A percentile compares a stretch with the other conserved stretches of the same genome.
Conservation (phyloP, 2,113 vertebrate species). For the Melanerpes aurifrons region DNA sequence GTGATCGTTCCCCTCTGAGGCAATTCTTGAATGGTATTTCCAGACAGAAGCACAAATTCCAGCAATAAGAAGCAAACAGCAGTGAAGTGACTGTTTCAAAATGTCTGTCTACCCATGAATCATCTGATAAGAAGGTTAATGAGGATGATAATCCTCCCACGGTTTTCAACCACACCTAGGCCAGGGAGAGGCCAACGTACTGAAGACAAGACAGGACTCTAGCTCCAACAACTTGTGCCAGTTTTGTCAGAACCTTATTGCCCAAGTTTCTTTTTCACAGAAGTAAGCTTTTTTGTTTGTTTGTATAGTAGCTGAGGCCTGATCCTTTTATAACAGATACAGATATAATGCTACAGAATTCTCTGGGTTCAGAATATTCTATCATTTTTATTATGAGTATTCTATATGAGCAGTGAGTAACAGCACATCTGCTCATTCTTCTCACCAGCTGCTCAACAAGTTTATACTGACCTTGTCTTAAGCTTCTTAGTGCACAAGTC, state of each 20-base stretch:
- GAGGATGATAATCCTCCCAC: not conserved
- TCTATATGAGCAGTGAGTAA: not conserved
- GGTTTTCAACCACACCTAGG: not conserved
- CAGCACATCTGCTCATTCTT: not conserved
- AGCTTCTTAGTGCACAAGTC: not conserved
- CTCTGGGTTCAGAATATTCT: not conserved
- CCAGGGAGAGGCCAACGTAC: not conserved
- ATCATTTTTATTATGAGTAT: not conserved
- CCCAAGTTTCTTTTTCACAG: not conserved
- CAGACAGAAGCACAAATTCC: not conserved
- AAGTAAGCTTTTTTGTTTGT: no score
- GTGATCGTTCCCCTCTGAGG: not conserved
- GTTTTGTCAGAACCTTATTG: not conserved
- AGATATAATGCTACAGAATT: not conserved
- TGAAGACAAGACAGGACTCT: not conserved
- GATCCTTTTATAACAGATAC: not conserved
- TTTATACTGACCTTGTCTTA: not conserved
- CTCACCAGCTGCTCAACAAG: not conserved
- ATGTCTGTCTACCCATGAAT: not conserved
- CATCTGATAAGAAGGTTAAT: not conserved
- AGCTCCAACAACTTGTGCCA: not conserved
- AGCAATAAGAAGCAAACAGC: not conserved
- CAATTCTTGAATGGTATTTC: not conserved
- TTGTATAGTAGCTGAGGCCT: not conserved
- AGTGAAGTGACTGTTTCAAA: not conserved